A percentile compares a stretch with the other conserved stretches of the same genome.
Evolutionary conservation across 2,113 vertebrate species (phyloP).

Genomic region (Axis porcinus): DNA sequence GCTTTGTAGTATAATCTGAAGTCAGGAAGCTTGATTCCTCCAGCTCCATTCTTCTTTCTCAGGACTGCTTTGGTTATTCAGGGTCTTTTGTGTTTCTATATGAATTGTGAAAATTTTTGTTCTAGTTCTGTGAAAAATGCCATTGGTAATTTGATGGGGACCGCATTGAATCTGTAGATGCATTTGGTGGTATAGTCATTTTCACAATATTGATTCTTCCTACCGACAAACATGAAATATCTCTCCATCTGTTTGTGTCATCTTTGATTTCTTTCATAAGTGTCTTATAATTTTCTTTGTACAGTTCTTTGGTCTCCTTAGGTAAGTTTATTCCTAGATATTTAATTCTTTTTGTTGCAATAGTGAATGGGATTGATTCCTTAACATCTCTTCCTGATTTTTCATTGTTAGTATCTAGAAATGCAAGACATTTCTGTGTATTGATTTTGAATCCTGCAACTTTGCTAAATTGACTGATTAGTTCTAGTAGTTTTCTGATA

Average conservation of each 20-base stretch:
- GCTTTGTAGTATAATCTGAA: background rate
- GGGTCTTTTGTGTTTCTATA: background rate
- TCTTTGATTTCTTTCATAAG: background rate
- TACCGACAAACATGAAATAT: background rate
- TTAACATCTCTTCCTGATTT: background rate
- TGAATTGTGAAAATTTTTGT: background rate
- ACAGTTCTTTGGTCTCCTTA: background rate
- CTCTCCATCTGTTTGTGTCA: background rate
- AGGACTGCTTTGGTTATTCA: background rate
- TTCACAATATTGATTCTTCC: background rate
- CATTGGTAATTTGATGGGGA: background rate
- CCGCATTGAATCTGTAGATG: fast-evolving
- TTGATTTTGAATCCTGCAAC: background rate
- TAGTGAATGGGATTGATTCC: background rate
- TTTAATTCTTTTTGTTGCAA: background rate
- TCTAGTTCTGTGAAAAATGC: background rate
- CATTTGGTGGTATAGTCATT: background rate
- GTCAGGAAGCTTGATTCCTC: background rate
- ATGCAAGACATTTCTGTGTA: background rate
- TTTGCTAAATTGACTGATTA: background rate
- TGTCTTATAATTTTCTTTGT: background rate
- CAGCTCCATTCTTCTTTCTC: background rate
- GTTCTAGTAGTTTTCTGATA: background rate
- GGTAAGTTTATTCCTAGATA: background rate
- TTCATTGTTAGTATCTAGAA: background rate